Percentiles rank a stretch among this genome's conserved stretches.
Conservation (phyloP, 2,113 vertebrate species). For the Rousettus leschenaultii region DNA sequence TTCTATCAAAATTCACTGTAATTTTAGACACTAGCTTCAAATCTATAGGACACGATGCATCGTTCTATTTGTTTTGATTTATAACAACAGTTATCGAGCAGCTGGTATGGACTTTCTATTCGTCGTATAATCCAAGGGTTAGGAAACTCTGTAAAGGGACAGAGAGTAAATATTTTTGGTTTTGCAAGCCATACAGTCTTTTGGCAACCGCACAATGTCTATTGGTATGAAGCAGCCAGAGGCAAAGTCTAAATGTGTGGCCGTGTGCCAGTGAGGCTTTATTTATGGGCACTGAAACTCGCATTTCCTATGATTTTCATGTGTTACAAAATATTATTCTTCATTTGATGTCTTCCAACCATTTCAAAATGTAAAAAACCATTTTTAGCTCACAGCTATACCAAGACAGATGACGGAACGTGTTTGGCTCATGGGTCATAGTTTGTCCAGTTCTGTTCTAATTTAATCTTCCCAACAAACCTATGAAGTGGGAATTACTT, state of each 20-base stretch:
- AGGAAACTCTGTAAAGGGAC: background rate
- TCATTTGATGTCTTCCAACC: background rate
- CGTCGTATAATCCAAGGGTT: background rate
- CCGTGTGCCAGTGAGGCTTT: background rate
- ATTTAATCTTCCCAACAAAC: background rate
- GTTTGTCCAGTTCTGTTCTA: background rate
- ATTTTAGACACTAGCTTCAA: background rate
- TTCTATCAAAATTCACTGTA: background rate
- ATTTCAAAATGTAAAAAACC: background rate
- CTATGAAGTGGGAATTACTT: background rate
- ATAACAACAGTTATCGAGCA: background rate
- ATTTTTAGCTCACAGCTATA: background rate
- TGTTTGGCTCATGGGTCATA: background rate
- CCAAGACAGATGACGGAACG: background rate
- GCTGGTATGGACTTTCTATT: background rate
- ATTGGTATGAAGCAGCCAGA: background rate
- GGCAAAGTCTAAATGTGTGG: fast-evolving
- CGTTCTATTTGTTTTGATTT: background rate
- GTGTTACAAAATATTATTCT: background rate
- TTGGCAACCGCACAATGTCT: background rate
- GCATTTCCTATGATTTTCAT: background rate
- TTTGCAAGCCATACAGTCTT: background rate
- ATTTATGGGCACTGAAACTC: background rate
- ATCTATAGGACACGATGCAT: background rate
- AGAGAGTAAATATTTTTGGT: background rate